Evolutionary conservation across 2,113 vertebrate species (phyloP), one percentile per base, ranked within the genome.

Genomic region (Hippocampus abdominalis): DNA sequence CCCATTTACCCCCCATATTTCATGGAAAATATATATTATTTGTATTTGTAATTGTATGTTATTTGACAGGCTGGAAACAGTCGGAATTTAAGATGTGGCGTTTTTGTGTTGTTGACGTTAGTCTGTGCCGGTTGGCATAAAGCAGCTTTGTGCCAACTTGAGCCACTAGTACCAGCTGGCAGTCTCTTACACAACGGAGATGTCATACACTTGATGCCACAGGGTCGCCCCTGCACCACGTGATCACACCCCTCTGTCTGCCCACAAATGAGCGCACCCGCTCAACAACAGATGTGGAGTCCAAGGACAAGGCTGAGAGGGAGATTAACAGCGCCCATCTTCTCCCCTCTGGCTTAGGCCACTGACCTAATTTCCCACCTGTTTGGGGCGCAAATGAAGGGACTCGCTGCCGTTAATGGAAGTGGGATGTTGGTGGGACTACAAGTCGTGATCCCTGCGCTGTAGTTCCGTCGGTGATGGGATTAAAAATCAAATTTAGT

Each of bases 101-200:
- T 16, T 44, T 64, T 18, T 42, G 73, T 66, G 44, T 53, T 4
- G 15, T 7, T 32, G 62, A 25, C 73, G 70, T 68, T 8, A 21
- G 60, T 25, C 69, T 77, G 81, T 44, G 64, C 73, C 77, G 83
- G 76, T 32, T 62, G 68, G 71, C 70, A 81, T 86, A 89, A 89
- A 90, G 84, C 90, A 77, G 89, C 88, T 91, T 90, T 91, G 85
- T 88, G 87, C 80, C 77, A 85, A 84, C 87, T 86, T 86, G 79
- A 86, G 85, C 85, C 79, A 81, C 81, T 80, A 69, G 78, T 85
- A 77, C 82, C 84, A 88, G 86, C 89, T 89, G 88, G 84, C 81
- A 73, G 80, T 46, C 72, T 42, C 78, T 90, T 89, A 88, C 64
- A 78, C 82, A 88, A 87, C 74, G 72, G 75, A 81, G 71, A 81